Base-by-base conservation (phyloP, 2,888 invertebrate genomes). In the Microctonus brassicae region DNA sequence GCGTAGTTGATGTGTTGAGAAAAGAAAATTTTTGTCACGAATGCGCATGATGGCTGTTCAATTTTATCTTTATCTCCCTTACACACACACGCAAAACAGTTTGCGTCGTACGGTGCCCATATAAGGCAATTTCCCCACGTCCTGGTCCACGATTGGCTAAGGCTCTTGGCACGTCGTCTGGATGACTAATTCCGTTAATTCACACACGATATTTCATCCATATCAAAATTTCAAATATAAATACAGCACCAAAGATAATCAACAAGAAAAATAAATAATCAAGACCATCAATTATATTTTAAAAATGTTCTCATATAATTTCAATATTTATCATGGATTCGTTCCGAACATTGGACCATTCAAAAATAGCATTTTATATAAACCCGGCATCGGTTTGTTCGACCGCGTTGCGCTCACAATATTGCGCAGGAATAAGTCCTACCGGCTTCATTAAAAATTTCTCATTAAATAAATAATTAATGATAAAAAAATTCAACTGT, bases 121-220 rank as follows among this genome's bases (percentile, higher is more conserved):
- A 88, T 88, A 88, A 87, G 88, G 88, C 81, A 88, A 88, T 88
- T 88, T 88, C 88, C 87, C 88, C 83, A 87, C 84, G 83, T 86
- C 83, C 86, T 83, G 81, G 73, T 78, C 81, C 76, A 79, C 82
- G 87, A 88, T 88, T 88, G 88, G 88, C 77, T 76, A 68, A 73
- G 79, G 75, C 71, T 73, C 75, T 77, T 79, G 78, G 80, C 79
- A 82, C 82, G 79, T 83, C 78, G 75, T 77, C 74, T 72, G 76
- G 75, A 81, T 81, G 82, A 81, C 82, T 80, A 82, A 83, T 84
- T 70, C 42, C 74, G 75, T 75, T 75, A 73, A 73, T 74, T 63
- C 47, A 26, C 53, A 57, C 9, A 7, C 72, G 63, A 68, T 70
- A 61, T 62, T 52, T 60, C 47, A 69, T 62, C 17, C 20, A n/a